Base-by-base conservation (phyloP, 1,140 invertebrate species). In the Aphis gossypii region DNA sequence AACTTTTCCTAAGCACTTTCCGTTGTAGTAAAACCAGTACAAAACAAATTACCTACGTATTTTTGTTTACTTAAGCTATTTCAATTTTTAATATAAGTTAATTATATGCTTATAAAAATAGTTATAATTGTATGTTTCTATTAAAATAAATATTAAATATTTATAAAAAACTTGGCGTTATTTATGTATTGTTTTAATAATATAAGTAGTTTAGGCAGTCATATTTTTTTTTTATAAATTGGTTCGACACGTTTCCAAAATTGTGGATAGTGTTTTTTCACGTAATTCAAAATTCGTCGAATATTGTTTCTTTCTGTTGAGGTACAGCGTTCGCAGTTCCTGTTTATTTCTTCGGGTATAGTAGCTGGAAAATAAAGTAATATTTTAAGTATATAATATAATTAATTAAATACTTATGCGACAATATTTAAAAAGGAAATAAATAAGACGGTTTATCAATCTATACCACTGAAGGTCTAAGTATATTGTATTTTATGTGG, bases 141-240 rank as follows among this genome's bases (percentile, higher is more conserved):
- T 90, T 41, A 68, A 68, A 90, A 90, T 44, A 60, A 90, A 68
- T 90, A 68, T n/a, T 46, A 30, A 68, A 68, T 60, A 90, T 90
- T 21, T 60, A 68, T 60, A 7, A 30, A 90, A 68, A 90, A 56
- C 1, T 21, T 90, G 38, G 44, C 30, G 9, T 60, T 54, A 25
- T 54, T 54, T 89, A 54, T 23, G 35, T 51, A 38, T 54, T n/a
- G 21, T 89, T n/a, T 48, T 48, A 48, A 48, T 30, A 11, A 48
- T 48, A 30, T 87, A 30, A n/a, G 4, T 14, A 18, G 14, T 48
- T 87, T 48, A 48, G 14, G 1, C 25, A 14, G 11, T 46, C 44
- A 2, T 35, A 35, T 11, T 4, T 90, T 54, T 8, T 44, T 46
- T 44, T 44, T 90, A 68, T 90, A 90, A 60, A 90, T 44, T 30